Evolutionary conservation across 2,113 vertebrate species (phyloP).

Genomic region (Amazona guildingii): DNA sequence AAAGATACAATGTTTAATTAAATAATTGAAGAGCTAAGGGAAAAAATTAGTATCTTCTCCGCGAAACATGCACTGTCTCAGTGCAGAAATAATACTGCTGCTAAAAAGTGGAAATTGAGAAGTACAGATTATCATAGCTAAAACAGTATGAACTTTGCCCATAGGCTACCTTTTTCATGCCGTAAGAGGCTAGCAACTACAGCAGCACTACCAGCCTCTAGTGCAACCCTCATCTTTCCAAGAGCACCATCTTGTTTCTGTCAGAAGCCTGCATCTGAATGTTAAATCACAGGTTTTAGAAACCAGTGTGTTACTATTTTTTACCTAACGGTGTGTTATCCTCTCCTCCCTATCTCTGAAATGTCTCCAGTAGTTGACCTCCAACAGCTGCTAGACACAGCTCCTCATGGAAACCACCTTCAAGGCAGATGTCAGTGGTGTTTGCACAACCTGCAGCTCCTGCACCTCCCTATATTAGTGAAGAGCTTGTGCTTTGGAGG

Average conservation of each 20-base stretch:
- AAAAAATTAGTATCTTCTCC: neutral
- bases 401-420: accelerated
- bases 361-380: accelerated
- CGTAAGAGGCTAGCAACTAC: neutral
- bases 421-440: accelerated
- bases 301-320: neutral
- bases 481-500: neutral
- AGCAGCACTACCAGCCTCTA: neutral
- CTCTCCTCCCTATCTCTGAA: neutral
- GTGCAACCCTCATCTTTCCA: neutral
- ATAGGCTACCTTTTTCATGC: neutral
- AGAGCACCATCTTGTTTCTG: neutral
- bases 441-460: neutral
- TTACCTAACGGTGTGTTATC: neutral
- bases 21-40: neutral
- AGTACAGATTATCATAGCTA: neutral
- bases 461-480: neutral
- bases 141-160: accelerated
- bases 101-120: neutral
- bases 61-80: neutral
- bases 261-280: neutral
- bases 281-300: neutral
- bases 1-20: neutral
- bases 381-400: neutral
- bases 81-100: neutral